Evolutionary conservation across 1,140 invertebrate species (phyloP).

Genomic region (Sarcophaga bullata): DNA sequence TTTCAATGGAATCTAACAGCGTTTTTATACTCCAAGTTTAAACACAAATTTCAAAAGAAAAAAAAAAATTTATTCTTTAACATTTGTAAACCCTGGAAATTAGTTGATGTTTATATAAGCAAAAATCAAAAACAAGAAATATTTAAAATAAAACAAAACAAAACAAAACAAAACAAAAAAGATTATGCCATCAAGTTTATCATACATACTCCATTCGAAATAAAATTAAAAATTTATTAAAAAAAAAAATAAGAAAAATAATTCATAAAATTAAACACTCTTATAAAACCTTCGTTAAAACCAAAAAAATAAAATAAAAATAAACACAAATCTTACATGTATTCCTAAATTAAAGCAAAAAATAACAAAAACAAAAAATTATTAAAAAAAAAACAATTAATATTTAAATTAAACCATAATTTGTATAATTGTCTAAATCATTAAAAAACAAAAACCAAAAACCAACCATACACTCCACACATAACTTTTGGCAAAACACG

Average conservation of each 20-base stretch:
- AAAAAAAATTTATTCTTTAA: too few relatives aligned
- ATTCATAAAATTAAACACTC: neutral
- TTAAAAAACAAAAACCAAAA: conserved; percentile 9
- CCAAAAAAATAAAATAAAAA: neutral
- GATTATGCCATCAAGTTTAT: neutral
- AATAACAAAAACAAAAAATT: neutral
- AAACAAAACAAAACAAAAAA: neutral
- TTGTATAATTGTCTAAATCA: conserved; percentile 29
- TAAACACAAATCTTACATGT: neutral
- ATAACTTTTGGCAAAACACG: neutral
- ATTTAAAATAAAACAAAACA: neutral
- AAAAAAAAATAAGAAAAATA: conserved; percentile 3
- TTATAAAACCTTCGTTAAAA: neutral
- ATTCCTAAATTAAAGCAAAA: neutral
- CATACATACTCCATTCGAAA: neutral
- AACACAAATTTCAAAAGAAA: too few relatives aligned
- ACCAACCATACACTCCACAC: neutral
- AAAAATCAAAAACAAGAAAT: neutral
- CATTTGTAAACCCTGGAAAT: too few relatives aligned
- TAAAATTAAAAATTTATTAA: neutral
- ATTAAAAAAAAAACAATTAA: neutral
- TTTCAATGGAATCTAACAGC: too few relatives aligned
- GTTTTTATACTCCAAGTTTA: too few relatives aligned
- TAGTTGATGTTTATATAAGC: too few relatives aligned
- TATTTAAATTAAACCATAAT: conserved; percentile 1